phyloP scores from a whole-genome alignment of 2,888 invertebrate genomes.

The Eilema griseolum region DNA sequence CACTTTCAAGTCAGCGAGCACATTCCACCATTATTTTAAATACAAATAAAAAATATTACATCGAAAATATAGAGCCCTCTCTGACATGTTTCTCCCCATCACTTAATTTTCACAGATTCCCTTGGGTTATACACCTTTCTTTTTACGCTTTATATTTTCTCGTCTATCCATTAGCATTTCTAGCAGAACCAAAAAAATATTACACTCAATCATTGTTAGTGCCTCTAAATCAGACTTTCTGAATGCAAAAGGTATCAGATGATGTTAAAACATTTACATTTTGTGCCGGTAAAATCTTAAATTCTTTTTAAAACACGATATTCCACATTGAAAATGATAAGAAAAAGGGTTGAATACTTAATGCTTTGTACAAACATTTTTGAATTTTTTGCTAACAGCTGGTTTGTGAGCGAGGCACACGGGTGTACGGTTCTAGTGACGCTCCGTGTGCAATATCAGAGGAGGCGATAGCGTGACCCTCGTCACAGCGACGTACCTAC shows the following conservation, averaged over 20 bases:
- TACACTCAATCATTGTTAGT: too few species aligned
- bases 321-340: background rate
- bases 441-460: background rate
- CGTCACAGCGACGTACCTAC: conserved; percentile 1
- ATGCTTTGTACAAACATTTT: background rate
- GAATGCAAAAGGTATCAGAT: background rate
- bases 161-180: too few species aligned
- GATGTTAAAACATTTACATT: background rate
- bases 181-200: too few species aligned
- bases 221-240: background rate
- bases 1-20: too few species aligned
- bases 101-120: too few species aligned
- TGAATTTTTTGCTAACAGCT: background rate
- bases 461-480: conserved; percentile 11
- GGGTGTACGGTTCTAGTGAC: background rate
- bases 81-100: too few species aligned
- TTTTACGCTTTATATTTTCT: too few species aligned
- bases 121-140: too few species aligned
- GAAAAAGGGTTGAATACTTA: conserved; percentile 1
- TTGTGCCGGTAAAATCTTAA: background rate
- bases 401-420: background rate
- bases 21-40: too few species aligned
- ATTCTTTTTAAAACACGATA: background rate
- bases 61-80: too few species aligned
- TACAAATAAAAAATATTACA: too few species aligned